Conservation (phyloP, 2,888 invertebrate genomes). For the Hermodice carunculata region DNA sequence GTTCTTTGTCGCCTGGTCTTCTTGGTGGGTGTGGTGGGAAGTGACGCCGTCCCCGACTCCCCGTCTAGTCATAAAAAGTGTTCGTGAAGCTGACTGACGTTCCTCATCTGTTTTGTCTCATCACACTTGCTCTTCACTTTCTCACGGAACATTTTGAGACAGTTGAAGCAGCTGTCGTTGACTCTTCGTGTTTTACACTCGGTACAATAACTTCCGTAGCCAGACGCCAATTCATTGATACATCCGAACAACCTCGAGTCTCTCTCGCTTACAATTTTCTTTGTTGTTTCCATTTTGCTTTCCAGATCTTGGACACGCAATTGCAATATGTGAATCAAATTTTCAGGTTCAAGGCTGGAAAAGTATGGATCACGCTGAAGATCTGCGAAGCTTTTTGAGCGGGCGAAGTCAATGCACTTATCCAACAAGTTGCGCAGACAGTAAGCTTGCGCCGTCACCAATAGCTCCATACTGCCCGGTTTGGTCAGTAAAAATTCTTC, state of each 20-base stretch:
- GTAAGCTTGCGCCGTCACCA: constrained; percentile 54
- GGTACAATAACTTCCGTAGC: constrained; percentile 45
- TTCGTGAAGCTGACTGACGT: no score
- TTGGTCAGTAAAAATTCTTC: constrained; percentile 64
- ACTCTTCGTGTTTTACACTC: constrained; percentile 44
- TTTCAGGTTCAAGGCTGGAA: constrained; percentile 46
- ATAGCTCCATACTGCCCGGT: constrained; percentile 54
- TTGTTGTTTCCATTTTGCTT: constrained; percentile 13
- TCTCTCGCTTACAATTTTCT: constrained; percentile 34
- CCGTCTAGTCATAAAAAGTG: no score
- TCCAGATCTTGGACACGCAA: constrained; percentile 35
- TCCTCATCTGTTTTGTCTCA: constrained; percentile 39
- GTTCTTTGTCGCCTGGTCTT: no score
- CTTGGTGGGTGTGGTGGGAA: no score
- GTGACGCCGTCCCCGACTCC: no score
- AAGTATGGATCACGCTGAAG: constrained; percentile 51
- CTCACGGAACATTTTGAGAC: constrained; percentile 45
- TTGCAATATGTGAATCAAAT: constrained; percentile 48
- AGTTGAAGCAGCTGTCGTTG: constrained; percentile 42
- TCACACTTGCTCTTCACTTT: constrained; percentile 44
- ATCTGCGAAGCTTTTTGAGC: constrained; percentile 51
- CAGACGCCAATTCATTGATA: constrained; percentile 43
- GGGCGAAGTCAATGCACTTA: constrained; percentile 54
- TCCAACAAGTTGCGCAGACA: constrained; percentile 43
- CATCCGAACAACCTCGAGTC: constrained; percentile 43